Conservation (phyloP, 2,888 invertebrate genomes). For the Synanthedon vespiformis region DNA sequence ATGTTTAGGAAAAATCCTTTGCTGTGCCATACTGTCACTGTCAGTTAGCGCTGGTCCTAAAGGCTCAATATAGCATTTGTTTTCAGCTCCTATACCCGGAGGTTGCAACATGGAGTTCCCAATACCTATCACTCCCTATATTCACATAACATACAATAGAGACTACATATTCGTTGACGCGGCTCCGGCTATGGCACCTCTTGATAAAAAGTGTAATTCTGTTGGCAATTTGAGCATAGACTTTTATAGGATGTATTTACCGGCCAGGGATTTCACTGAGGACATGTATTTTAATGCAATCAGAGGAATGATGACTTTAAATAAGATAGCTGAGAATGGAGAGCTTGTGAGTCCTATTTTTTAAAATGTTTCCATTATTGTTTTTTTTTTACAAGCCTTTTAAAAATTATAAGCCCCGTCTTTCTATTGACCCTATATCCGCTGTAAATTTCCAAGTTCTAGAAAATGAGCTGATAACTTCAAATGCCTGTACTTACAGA, state of each 20-base stretch:
- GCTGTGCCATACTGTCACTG: no score
- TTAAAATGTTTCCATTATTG: neutral
- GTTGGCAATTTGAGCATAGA: constrained; percentile 29
- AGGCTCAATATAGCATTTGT: no score
- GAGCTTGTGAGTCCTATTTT: constrained; percentile 50
- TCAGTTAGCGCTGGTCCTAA: no score
- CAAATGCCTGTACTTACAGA: no score
- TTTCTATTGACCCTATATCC: no score
- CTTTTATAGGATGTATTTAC: constrained; percentile 74
- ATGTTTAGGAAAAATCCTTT: no score
- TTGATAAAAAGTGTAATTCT: constrained; percentile 24
- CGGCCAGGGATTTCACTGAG: constrained; percentile 64
- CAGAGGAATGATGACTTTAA: constrained; percentile 71
- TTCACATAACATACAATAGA: constrained; percentile 40
- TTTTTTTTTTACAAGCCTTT: neutral
- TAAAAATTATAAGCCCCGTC: no score
- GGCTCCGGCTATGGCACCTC: constrained; percentile 52
- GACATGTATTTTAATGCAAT: constrained; percentile 73
- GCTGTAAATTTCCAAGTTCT: no score
- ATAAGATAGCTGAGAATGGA: constrained; percentile 63
- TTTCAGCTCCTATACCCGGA: constrained; percentile 81
- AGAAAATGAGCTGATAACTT: no score
- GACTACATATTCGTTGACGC: constrained; percentile 65
- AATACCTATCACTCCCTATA: constrained; percentile 72
- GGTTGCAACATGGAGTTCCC: constrained; percentile 81